These are phyloP conservation scores for Alviniconcha marisindica DNA, from an alignment of 1,140 invertebrate species.

Conservation along the genomic window DNA sequence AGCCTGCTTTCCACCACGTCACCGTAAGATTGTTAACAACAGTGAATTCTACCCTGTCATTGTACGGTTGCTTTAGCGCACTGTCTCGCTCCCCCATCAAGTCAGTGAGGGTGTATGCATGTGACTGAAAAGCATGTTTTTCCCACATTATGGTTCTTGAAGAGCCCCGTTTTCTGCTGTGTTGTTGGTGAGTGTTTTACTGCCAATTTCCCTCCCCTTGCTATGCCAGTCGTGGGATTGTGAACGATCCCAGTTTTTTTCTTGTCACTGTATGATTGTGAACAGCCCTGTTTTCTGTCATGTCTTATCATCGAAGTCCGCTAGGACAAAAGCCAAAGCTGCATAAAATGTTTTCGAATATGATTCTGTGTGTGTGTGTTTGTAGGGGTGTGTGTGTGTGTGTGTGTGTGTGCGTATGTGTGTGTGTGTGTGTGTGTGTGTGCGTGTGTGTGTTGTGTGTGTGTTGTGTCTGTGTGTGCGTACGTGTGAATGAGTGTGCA, in stretches of 20 bases:
- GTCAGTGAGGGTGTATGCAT: too few species aligned
- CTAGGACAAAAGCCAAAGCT: conserved; percentile 28
- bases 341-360: conserved; percentile 23
- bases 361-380: too few species aligned
- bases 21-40: too few species aligned
- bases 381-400: too few species aligned
- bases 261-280: conserved; percentile 12
- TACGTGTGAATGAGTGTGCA: too few species aligned
- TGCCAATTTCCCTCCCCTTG: not conserved
- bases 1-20: too few species aligned
- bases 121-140: too few species aligned
- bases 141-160: too few species aligned
- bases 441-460: not conserved
- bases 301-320: conserved; percentile 29
- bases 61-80: too few species aligned
- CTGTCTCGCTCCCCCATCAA: too few species aligned
- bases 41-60: too few species aligned
- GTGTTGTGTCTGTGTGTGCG: too few species aligned
- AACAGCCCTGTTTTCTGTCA: conserved; percentile 8
- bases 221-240: not conserved
- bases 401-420: not conserved
- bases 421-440: conserved; percentile 23
- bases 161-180: not conserved
- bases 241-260: not conserved
- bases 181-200: not conserved